These are phyloP conservation scores for Molossus alvarezi DNA, from an alignment of 2,797 vertebrate species.

Conservation along the genomic window DNA sequence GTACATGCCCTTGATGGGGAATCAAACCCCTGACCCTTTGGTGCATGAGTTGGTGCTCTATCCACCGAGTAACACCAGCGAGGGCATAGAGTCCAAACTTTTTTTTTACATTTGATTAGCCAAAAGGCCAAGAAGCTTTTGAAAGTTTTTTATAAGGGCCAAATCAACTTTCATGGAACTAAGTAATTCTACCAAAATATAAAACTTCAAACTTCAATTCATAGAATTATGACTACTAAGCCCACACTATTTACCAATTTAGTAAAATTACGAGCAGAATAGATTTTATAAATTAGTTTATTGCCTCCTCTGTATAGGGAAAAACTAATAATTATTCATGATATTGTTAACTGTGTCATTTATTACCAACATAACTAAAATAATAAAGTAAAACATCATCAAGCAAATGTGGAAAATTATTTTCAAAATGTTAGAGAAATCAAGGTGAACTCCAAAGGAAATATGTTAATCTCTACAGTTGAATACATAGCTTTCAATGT, in stretches of 20 bases:
- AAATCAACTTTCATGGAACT: background rate
- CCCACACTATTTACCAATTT: background rate
- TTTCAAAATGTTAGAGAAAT: background rate
- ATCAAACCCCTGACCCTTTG: too few species aligned
- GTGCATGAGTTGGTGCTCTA: too few species aligned
- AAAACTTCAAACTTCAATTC: constrained; percentile 57
- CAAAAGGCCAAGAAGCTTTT: background rate
- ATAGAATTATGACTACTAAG: background rate
- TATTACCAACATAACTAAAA: background rate
- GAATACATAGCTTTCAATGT: background rate
- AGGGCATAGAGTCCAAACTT: background rate
- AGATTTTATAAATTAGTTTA: background rate
- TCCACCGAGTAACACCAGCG: too few species aligned
- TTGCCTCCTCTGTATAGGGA: background rate
- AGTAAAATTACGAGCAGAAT: background rate
- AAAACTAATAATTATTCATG: background rate
- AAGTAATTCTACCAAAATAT: constrained; percentile 4
- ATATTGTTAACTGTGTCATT: background rate
- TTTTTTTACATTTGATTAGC: background rate
- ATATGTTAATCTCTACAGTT: background rate
- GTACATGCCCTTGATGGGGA: too few species aligned
- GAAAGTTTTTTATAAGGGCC: background rate
- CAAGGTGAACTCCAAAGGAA: background rate
- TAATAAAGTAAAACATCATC: background rate
- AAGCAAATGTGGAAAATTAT: background rate